phyloP scores from a whole-genome alignment of 2,888 invertebrate species.

The Octodonta nipae region DNA sequence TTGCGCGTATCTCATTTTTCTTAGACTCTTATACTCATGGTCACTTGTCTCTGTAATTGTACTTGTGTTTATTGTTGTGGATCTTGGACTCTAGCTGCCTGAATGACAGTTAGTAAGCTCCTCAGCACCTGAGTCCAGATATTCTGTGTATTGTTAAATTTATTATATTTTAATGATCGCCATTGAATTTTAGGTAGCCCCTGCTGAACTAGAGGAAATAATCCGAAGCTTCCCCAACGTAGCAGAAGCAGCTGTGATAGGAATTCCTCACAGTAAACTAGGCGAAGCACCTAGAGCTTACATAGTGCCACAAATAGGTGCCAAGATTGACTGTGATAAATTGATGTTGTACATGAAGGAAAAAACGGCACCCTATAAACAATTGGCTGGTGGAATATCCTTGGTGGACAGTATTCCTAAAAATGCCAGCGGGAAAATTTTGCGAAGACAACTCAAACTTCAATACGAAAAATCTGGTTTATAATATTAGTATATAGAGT shows the following conservation, averaged over 20 bases:
- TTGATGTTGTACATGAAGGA: conserved; percentile 48
- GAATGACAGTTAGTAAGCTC: no score
- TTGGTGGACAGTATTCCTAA: conserved; percentile 45
- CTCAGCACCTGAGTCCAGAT: no score
- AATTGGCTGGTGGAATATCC: conserved; percentile 42
- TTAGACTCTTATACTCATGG: no score
- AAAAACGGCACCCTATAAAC: conserved; percentile 64
- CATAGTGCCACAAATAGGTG: conserved; percentile 42
- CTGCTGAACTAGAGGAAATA: conserved; percentile 72
- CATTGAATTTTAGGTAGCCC: conserved; percentile 59
- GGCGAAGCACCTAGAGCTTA: conserved; percentile 71
- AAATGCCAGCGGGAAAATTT: conserved; percentile 46
- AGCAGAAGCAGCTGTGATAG: conserved; percentile 70
- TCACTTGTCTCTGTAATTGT: no score
- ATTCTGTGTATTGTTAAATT: no score
- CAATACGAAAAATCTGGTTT: neutral
- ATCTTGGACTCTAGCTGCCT: no score
- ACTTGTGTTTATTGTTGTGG: no score
- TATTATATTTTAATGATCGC: no score
- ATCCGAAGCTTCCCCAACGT: conserved; percentile 59
- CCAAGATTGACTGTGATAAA: conserved; percentile 36
- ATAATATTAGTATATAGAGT: neutral
- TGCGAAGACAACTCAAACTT: conserved; percentile 35
- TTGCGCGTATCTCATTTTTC: no score
- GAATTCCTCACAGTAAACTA: conserved; percentile 48